Percentiles rank a stretch among this genome's conserved stretches.
Conservation (phyloP, 2,888 invertebrate species). For the Norana najaformis region DNA sequence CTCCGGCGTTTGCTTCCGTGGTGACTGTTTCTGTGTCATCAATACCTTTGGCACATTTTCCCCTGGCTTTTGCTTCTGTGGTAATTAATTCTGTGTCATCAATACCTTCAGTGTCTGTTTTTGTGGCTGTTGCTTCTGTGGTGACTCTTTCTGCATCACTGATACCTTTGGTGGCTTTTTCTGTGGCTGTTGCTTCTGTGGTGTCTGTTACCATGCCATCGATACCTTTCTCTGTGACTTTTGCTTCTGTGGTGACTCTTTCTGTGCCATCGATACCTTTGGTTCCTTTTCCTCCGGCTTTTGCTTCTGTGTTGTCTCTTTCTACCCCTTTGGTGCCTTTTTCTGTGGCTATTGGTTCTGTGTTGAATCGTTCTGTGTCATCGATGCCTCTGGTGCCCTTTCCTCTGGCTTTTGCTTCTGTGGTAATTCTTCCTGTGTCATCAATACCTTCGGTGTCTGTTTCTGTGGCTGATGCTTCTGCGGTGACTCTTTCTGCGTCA, state of each 20-base stretch:
- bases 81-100: not conserved
- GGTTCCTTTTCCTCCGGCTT: too few relatives aligned
- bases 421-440: not conserved
- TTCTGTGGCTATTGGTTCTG: too few relatives aligned
- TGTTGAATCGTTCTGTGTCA: too few relatives aligned
- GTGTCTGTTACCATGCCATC: conserved; percentile 30
- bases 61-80: not conserved
- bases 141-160: too few relatives aligned
- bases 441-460: too few relatives aligned
- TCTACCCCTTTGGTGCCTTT: too few relatives aligned
- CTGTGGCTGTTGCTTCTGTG: not conserved
- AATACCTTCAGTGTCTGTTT: not conserved
- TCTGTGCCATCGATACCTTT: not conserved
- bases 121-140: too few relatives aligned
- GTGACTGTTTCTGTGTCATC: not conserved
- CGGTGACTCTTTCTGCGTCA: too few relatives aligned
- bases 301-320: too few relatives aligned
- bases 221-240: not conserved
- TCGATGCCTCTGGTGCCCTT: too few relatives aligned
- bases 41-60: not conserved
- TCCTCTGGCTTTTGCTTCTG: not conserved
- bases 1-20: not conserved
- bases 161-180: too few relatives aligned
- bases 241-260: not conserved
- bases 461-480: too few relatives aligned